A percentile compares a stretch with the other conserved stretches of the same genome.
Evolutionary conservation across 2,797 vertebrate species (phyloP).

Genomic region (Carcharodon carcharias): DNA sequence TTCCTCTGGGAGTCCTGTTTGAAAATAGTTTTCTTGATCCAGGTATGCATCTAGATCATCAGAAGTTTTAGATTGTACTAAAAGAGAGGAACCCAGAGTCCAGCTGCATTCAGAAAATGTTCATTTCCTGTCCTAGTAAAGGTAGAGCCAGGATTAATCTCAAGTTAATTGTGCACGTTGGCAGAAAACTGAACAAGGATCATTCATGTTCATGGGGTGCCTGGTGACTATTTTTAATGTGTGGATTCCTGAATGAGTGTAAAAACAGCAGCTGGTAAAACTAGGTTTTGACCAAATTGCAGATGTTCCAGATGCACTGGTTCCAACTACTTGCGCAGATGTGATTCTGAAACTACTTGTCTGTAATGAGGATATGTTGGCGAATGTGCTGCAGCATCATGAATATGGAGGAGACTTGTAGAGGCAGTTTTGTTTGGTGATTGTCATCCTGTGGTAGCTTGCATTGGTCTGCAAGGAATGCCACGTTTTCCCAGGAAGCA

Average conservation of each 20-base stretch:
- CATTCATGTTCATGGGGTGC: background rate
- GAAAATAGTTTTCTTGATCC: background rate
- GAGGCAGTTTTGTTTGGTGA: background rate
- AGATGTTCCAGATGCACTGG: background rate
- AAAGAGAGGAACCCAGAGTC: background rate
- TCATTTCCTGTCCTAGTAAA: background rate
- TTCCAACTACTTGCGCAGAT: background rate
- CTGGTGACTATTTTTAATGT: background rate
- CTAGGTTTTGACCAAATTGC: background rate
- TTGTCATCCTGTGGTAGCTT: background rate
- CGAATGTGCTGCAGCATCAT: background rate
- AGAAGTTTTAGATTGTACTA: background rate
- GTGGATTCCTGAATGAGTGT: background rate
- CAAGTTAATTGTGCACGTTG: background rate
- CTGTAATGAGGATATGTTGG: background rate
- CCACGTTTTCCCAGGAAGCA: background rate
- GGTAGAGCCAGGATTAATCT: background rate
- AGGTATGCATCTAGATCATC: background rate
- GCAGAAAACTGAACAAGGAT: background rate
- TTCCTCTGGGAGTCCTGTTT: background rate
- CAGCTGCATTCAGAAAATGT: background rate
- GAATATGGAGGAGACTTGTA: background rate
- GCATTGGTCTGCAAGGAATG: background rate
- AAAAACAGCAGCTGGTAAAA: background rate
- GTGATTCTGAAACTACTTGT: background rate